Evolutionary conservation across 2,797 vertebrate species (phyloP), one percentile per base, ranked within the genome.

Genomic region (Yasuhikotakia modesta): DNA sequence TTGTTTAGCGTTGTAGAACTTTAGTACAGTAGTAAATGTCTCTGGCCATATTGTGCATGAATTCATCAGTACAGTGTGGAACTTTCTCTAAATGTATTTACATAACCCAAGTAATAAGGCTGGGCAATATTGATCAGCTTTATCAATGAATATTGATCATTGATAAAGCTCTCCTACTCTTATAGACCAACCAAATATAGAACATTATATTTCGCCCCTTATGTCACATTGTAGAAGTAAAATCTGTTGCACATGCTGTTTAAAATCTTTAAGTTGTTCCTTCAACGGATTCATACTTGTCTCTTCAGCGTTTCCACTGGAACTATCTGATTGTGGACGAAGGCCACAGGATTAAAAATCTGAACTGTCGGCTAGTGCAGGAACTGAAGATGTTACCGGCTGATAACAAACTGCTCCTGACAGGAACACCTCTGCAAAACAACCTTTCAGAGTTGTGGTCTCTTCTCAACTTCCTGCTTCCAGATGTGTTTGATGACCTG

Each of bases 361-460:
- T 97, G 87, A 99, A 99, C 87, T 99, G 98, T 83, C 95, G 98
- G 1, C 94, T 99, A 82, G 95, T 99, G 85, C 93, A 88, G 67
- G 98, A 99, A 82, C 89, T 99, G 78, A 99, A 99, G 87, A 78
- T 87, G 67, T 92, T 97, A 79, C 94, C 92, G 14, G 93, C 96
- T 0, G 98, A 99, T 87, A 99, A 99, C 90, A 99, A 99, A 87
- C 94, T 99, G 80, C 93, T 99, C 60, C 92, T 99, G 86, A 99
- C 97, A 2, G 98, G 98, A 53, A 99, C 98, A 1, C 98, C 98
- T 0, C 90, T 99, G 78, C 98, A 99, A 87, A 99, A 99, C 90
- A 99, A 98, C 88, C 91, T 99, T 86, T 91, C 97, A 0, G 98
- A 99, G 88, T 95, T 99, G 82, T 99, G 98, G 98, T 99, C 98